Evolutionary conservation across 2,797 vertebrate species (phyloP), one percentile per base, ranked within the genome.

Genomic region (Pipistrellus pygmaeus): DNA sequence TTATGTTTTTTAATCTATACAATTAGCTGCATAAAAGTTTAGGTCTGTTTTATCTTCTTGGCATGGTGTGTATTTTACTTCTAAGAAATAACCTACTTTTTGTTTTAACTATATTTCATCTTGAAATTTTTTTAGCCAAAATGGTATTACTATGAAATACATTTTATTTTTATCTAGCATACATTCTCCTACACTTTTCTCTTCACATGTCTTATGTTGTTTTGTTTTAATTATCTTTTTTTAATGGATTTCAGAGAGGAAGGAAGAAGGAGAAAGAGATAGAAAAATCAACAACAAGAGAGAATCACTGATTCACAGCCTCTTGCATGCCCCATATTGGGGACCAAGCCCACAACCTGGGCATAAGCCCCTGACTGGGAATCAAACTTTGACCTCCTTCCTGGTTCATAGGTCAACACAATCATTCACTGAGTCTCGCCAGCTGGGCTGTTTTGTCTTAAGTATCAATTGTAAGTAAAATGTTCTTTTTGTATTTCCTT

Each of bases 41-140:
- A 23, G n/a, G 3, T 11, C 21, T 25, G 51, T 53, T 53, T 53
- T 44, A 44, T 5, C 18, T 90, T 62, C 55, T 76, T 69, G 23
- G 10, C 4, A 38, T 80, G n/a, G 9, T 55, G 6, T 53, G 53
- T 48, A 14, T 32, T 87, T 82, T 48, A 77, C 53, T 60, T 55
- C 35, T 66, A 51, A 69, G 23, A 88, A 83, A 25, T 68, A 41
- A 20, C 0, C 0, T 30, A 69, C 23, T 46, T 5, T 13, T 69
- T 20, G 5, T 73, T 48, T 72, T 53, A 85, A 62, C 4, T 32
- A 32, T 4, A 4, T 85, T 73, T 71, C 55, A 62, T 41, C n/a
- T 73, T 91, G 62, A 84, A 44, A 44, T 64, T 18, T 60, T 66
- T 90, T 92, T 86, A 89, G 5, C 14, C 23, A 48, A 32, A 88